Evolutionary conservation across 2,888 invertebrate species (phyloP).

Genomic region (Uropetala carovei): DNA sequence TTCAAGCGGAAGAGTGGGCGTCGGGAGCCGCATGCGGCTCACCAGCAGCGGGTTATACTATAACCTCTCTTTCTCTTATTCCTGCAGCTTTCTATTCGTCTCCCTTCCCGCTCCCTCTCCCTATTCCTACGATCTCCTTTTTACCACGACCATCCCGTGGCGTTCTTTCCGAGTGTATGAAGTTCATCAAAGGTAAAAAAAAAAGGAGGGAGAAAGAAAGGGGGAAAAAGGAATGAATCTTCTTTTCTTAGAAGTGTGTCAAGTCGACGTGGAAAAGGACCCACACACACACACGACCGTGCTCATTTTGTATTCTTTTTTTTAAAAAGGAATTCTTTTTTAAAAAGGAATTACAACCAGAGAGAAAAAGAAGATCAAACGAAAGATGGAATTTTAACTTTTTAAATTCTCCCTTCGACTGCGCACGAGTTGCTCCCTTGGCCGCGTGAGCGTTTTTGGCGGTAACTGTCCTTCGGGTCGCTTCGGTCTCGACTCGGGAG

Average conservation of each 20-base stretch:
- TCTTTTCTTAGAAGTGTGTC: conserved; percentile 39
- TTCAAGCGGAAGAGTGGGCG: no score
- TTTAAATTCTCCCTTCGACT: neutral
- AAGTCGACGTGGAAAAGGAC: conserved; percentile 1
- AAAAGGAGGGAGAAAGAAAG: neutral
- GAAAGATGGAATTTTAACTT: neutral
- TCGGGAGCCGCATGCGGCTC: no score
- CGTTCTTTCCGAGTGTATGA: neutral
- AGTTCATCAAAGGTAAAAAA: conserved; percentile 30
- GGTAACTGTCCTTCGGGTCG: no score
- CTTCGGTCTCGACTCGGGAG: no score
- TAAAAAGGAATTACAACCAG: neutral
- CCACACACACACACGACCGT: neutral
- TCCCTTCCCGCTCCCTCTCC: no score
- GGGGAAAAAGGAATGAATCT: conserved; percentile 2
- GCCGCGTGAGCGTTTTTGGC: neutral
- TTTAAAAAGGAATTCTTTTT: no score
- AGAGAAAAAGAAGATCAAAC: neutral
- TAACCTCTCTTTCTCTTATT: no score
- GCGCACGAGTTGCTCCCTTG: neutral
- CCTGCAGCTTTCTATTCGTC: neutral
- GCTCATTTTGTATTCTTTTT: neutral
- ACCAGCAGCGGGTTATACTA: no score
- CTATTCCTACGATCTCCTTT: neutral
- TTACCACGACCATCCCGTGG: neutral